These are phyloP conservation scores for Leptonema lineaticorne DNA, from an alignment of 1,140 invertebrate genomes.

Conservation along the genomic window DNA sequence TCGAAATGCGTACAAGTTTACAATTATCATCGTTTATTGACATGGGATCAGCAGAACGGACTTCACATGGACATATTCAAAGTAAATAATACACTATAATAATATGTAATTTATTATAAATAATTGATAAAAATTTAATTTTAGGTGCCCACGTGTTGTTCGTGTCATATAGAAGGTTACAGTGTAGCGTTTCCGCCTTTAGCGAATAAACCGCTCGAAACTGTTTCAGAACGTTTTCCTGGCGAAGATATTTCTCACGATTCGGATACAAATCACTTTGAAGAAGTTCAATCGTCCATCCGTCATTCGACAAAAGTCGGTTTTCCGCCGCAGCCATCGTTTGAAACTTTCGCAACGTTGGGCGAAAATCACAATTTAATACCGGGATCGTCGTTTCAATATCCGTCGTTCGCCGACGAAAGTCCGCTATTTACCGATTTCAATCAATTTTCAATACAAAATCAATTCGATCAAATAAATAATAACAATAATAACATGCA, in stretches of 20 bases:
- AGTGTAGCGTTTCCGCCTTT: constrained; percentile 64
- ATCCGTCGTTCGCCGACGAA: constrained; percentile 25
- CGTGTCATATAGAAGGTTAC: constrained; percentile 78
- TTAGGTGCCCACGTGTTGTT: constrained; percentile 79
- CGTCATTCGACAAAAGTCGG: constrained; percentile 45
- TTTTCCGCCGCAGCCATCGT: constrained; percentile 44
- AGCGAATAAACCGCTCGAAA: constrained; percentile 49
- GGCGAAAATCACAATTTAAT: constrained; percentile 49
- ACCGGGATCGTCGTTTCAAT: constrained; percentile 44
- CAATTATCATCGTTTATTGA: constrained; percentile 82
- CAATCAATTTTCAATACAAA: constrained; percentile 25
- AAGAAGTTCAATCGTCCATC: constrained; percentile 49
- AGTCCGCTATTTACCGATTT: constrained; percentile 27
- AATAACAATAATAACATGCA: constrained; percentile 37
- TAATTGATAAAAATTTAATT: constrained; percentile 36
- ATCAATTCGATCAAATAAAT: constrained; percentile 32
- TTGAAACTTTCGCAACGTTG: constrained; percentile 47
- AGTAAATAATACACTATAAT: constrained; percentile 46
- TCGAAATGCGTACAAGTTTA: constrained; percentile 83
- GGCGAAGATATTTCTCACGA: constrained; percentile 53
- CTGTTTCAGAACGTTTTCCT: constrained; percentile 53
- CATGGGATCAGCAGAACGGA: constrained; percentile 79
- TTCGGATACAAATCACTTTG: constrained; percentile 50
- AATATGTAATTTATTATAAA: neutral
- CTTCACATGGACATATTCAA: constrained; percentile 87